Base-by-base conservation (phyloP, 2,888 invertebrate genomes). In the Polydrusus pterygomalis region DNA sequence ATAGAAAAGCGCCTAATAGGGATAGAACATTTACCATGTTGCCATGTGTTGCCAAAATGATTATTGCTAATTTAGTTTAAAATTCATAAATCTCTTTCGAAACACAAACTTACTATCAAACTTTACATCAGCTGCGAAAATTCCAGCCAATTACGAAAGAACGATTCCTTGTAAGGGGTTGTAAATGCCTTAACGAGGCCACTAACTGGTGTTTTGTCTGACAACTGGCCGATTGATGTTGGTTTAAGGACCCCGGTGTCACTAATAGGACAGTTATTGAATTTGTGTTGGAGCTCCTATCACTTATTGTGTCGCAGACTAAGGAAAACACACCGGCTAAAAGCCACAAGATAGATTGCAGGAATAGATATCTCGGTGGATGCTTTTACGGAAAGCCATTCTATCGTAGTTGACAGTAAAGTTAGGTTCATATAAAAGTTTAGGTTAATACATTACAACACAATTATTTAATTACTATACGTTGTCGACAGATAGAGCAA, bases 221-320 rank as follows among this genome's bases (percentile, higher is more conserved):
- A 74, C 77, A 74, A 80, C 70, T 68, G 76, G 77, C 75, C 82
- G 83, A 83, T 83, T 83, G 83, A 83, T 82, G 81, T 79, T 77
- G 79, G 77, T 79, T 82, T 79, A 81, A 80, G 79, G 80, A 80
- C 79, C 81, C 81, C 79, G 82, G 81, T 83, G 83, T 83, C 81
- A 82, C 83, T 84, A 84, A 84, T 84, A 81, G 82, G 84, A 84
- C 84, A 81, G 81, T 80, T 82, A 83, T 82, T 82, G 83, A 80
- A 84, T 84, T 84, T 83, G 83, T 83, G 82, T 81, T 79, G 79
- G 79, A 47, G 79, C 79, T 79, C 77, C 80, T 81, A 79, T 79
- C 83, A 82, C 82, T 83, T 82, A 82, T 81, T 69, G 77, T 72
- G 73, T 68, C 73, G 60, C 68, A 65, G 67, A 47, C 51, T 70